These are phyloP conservation scores for Poecilia wingei DNA, from an alignment of 2,797 vertebrate genomes.

Conservation along the genomic window DNA sequence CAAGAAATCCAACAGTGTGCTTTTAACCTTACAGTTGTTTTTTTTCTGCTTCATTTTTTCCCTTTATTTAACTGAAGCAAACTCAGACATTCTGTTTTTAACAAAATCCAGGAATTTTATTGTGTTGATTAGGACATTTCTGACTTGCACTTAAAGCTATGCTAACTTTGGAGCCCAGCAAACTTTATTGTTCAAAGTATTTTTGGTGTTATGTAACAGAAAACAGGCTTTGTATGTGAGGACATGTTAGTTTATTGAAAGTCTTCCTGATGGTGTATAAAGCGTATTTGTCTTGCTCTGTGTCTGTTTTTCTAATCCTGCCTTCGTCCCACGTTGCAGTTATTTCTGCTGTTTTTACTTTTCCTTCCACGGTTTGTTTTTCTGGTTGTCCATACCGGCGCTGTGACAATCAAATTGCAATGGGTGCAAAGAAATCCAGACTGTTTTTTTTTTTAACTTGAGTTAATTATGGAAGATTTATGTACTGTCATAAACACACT, in stretches of 20 bases:
- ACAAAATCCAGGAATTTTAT: neutral
- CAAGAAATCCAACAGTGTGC: too few species aligned
- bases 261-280: neutral
- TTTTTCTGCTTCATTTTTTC: too few species aligned
- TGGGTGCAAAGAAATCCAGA: conserved; percentile 27
- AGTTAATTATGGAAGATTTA: conserved; percentile 64
- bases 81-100: too few species aligned
- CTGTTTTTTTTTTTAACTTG: conserved; percentile 16
- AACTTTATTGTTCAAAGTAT: neutral
- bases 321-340: conserved; percentile 46
- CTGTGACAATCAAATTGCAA: conserved; percentile 30
- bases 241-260: neutral
- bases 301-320: conserved; percentile 8
- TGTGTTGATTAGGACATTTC: neutral
- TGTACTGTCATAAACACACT: conserved; percentile 47
- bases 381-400: conserved; percentile 18
- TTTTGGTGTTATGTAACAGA: neutral
- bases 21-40: too few species aligned
- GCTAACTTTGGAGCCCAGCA: neutral
- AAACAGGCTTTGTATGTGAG: neutral
- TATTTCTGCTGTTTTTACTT: conserved; percentile 38
- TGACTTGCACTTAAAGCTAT: neutral
- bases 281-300: conserved; percentile 5
- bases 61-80: too few species aligned
- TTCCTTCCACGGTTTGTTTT: conserved; percentile 44